These are phyloP conservation scores for Falco concolor DNA, from an alignment of 2,797 vertebrate genomes.

Conservation along the genomic window DNA sequence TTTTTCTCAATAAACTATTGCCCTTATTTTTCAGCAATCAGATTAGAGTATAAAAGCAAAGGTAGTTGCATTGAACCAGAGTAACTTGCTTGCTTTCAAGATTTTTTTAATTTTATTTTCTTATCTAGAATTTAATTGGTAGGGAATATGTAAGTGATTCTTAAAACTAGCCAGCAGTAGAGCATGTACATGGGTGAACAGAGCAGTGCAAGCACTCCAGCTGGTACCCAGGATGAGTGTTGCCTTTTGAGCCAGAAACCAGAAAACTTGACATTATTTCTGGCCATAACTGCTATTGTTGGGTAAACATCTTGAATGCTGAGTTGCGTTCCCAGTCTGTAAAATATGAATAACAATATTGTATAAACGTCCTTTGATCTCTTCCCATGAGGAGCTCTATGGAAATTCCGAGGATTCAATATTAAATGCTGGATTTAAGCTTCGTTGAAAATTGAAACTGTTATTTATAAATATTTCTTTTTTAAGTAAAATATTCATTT, in stretches of 20 bases:
- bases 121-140: background rate
- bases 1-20: background rate
- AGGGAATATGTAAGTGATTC: background rate
- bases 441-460: background rate
- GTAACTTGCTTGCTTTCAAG: background rate
- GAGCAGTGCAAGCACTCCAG: background rate
- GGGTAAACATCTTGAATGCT: background rate
- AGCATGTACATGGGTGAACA: background rate
- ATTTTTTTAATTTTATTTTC: too few species aligned
- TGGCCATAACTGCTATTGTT: background rate
- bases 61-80: background rate
- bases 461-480: background rate
- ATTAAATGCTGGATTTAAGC: background rate
- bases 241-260: background rate
- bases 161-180: background rate
- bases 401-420: background rate
- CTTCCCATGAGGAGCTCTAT: background rate
- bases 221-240: background rate
- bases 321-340: background rate
- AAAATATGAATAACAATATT: background rate
- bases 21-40: background rate
- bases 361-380: background rate
- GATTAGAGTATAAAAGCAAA: background rate
- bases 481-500: background rate
- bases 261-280: background rate